These are phyloP conservation scores for Halcyon malimbica DNA, from an alignment of 2,113 vertebrate genomes.

Conservation along the genomic window DNA sequence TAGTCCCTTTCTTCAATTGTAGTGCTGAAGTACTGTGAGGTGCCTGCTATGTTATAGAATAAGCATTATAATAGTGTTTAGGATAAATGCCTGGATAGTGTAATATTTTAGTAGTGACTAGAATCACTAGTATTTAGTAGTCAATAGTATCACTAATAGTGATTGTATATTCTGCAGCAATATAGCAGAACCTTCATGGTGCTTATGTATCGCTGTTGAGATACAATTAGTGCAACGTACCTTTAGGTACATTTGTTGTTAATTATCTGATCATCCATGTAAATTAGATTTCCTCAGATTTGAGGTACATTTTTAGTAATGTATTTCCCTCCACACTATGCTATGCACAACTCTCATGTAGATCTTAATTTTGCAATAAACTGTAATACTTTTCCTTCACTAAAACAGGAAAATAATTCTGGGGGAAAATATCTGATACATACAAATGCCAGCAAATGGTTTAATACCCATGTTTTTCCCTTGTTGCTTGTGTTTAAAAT, in stretches of 20 bases:
- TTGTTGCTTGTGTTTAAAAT: constrained; percentile 39
- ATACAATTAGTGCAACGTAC: not conserved
- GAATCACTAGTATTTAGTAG: not conserved
- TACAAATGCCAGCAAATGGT: not conserved
- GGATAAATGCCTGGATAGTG: not conserved
- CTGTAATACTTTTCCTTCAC: not conserved
- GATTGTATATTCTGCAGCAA: not conserved
- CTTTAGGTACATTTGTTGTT: not conserved
- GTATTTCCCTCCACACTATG: not conserved
- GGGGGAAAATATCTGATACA: not conserved
- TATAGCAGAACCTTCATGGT: not conserved
- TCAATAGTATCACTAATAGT: too few relatives aligned
- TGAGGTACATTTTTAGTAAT: not conserved
- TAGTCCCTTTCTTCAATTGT: not conserved
- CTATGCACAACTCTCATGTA: not conserved
- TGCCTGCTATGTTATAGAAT: not conserved
- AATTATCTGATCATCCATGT: not conserved
- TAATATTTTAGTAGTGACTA: not conserved
- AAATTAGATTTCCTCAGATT: not conserved
- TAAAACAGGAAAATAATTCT: not conserved
- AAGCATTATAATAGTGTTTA: not conserved
- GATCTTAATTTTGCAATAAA: not conserved
- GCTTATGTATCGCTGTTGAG: not conserved
- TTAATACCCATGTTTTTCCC: constrained; percentile 13
- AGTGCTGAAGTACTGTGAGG: not conserved